phyloP scores from a whole-genome alignment of 1,140 invertebrate genomes.

The Globodera rostochiensis region DNA sequence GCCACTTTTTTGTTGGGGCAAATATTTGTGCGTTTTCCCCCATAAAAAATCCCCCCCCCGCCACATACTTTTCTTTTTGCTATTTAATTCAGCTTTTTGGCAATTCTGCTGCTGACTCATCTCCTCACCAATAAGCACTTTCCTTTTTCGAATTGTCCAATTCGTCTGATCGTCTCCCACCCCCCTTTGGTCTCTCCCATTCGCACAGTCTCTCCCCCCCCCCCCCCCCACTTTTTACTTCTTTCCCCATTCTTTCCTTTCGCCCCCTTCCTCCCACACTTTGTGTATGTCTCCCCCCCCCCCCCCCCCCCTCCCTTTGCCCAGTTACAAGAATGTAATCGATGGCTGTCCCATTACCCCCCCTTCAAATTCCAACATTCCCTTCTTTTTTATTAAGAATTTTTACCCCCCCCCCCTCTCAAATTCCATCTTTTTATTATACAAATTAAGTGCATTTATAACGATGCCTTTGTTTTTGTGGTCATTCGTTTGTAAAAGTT shows the following conservation, averaged over 20 bases:
- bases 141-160: too few relatives aligned
- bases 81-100: too few relatives aligned
- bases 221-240: neutral
- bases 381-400: neutral
- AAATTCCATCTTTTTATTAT: too few relatives aligned
- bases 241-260: neutral
- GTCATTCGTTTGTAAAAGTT: neutral
- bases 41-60: too few relatives aligned
- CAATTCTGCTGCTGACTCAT: too few relatives aligned
- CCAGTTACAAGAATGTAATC: neutral
- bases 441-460: too few relatives aligned
- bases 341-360: neutral
- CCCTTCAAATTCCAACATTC: neutral
- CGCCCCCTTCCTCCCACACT: neutral
- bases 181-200: neutral
- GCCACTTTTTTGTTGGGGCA: too few relatives aligned
- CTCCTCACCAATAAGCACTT: too few relatives aligned
- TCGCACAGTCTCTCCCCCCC: neutral
- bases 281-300: neutral
- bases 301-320: neutral
- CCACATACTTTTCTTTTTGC: too few relatives aligned
- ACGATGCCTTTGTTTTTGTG: neutral
- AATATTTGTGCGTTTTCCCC: too few relatives aligned
- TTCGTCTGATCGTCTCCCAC: too few relatives aligned
- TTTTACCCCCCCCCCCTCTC: too few relatives aligned